Evolutionary conservation across 2,888 invertebrate species (phyloP), one percentile per base, ranked within the genome.

Genomic region (Hofmannophila pseudospretella): DNA sequence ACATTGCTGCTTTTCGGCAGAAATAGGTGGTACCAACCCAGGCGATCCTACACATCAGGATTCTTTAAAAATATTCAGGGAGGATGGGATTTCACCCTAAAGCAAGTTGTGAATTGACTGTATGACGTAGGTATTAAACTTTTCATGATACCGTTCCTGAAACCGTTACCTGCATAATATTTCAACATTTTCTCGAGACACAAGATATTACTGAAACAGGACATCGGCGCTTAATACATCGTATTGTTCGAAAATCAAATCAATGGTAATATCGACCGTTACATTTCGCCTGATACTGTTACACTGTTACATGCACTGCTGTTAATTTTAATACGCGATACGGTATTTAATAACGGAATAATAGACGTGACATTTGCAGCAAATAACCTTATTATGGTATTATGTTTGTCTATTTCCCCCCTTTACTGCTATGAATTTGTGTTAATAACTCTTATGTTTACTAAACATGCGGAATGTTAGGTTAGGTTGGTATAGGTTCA

Each of bases 191-290:
- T 26, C 7, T 7, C 20, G 20, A n/a, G 20, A 25, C 9, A 25
- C 49, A 48, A 46, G 41, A 49, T 48, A 44, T 51, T 49, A 39
- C 45, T 36, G 16, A 49, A 39, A 45, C 46, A 45, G 49, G 47
- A 52, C 50, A 41, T 11, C 20, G 19, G 32, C 39, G 39, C 40
- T 37, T 56, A 54, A 57, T 53, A 46, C 49, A 54, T 58, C 33
- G 29, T 42, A 32, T 47, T 39, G 44, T 64, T 56, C 44, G 51
- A 54, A 64, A 67, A 69, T 57, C 61, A 65, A 66, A 58, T 58
- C 44, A 47, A 66, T 67, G 57, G 37, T 58, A 60, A 67, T 56
- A 49, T 38, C 10, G 45, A 58, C 64, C 54, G 64, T 59, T 70
- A 66, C 47, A 39, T 46, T 48, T 36, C 38, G 38, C 45, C 39